A percentile compares a stretch with the other conserved stretches of the same genome.
Conservation (phyloP, 2,113 vertebrate species). For the Chaetura pelagica region DNA sequence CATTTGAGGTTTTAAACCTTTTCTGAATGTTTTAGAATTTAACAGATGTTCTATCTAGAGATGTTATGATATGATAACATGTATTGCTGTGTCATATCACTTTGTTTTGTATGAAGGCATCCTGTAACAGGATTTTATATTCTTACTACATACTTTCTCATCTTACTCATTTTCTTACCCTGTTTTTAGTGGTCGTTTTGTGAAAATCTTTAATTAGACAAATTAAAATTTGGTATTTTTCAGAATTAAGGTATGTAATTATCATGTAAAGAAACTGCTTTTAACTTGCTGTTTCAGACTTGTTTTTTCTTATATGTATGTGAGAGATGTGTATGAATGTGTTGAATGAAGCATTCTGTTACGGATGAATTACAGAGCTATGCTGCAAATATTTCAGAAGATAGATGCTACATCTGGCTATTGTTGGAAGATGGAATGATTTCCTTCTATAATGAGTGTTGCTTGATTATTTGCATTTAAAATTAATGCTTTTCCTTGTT, state of each 20-base stretch:
- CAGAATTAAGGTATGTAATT: not conserved
- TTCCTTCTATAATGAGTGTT: not conserved
- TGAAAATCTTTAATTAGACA: not conserved
- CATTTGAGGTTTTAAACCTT: not conserved
- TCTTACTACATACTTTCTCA: not conserved
- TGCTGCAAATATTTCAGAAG: not conserved
- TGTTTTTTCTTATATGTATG: not conserved
- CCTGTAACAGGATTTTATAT: not conserved
- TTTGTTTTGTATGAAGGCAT: not conserved
- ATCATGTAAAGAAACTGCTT: not conserved
- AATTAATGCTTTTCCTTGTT: not conserved
- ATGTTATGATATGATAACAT: not conserved
- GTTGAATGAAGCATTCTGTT: not conserved
- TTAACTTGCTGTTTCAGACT: not conserved
- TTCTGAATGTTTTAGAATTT: slow-evolving; percentile 8
- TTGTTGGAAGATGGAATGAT: not conserved
- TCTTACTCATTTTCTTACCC: not conserved
- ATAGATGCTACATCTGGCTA: not conserved
- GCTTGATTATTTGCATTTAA: not conserved
- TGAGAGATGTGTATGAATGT: not conserved
- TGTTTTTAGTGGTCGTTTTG: not conserved
- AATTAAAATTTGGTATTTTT: not conserved
- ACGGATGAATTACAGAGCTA: not conserved
- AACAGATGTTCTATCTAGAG: not conserved
- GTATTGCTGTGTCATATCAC: not conserved